Evolutionary conservation across 2,797 vertebrate species (phyloP), one percentile per base, ranked within the genome.

Genomic region (Eulemur coronatus): DNA sequence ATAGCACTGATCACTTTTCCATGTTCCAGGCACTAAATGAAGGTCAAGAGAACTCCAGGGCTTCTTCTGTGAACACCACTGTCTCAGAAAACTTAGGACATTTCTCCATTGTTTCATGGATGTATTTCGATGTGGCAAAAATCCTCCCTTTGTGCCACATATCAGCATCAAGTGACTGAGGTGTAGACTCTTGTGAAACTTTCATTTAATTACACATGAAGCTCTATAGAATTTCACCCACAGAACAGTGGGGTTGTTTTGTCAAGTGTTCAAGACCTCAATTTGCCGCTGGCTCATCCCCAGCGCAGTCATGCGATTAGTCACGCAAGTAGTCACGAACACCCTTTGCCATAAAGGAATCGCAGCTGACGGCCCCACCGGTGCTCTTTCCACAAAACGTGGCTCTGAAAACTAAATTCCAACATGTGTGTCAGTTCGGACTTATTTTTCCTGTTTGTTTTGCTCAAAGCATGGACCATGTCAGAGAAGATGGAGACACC

Each of bases 401-500:
- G 98, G 97, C 97, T 98, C 98, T 9, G 0, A 95, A 98, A 98
- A 98, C 96, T 98, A 98, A 99, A 98, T 97, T 97, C 96, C 46
- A 97, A 98, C 95, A 96, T 98, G 98, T 97, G 91, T 95, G 90
- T 98, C 84, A 79, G 98, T 98, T 98, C 97, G 75, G 91, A 98
- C 98, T 98, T 98, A 98, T 96, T 98, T 99, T 98, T 99, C 97
- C 91, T 97, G 98, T 98, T 98, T 99, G 98, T 99, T 98, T 98
- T 98, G 98, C 97, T 98, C 98, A 98, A 99, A 98, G 98, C 98
- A 98, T 98, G 98, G 98, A 98, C 98, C 99, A 99, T 99, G 99
- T 99, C 99, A 99, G 98, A 99, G 99, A 98, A 98, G 98, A 98
- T 98, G 98, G 98, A 99, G 99, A 99, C 99, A 99, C 99, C 99